phyloP scores from a whole-genome alignment of 2,888 invertebrate genomes.

The Dasypogon diadema region DNA sequence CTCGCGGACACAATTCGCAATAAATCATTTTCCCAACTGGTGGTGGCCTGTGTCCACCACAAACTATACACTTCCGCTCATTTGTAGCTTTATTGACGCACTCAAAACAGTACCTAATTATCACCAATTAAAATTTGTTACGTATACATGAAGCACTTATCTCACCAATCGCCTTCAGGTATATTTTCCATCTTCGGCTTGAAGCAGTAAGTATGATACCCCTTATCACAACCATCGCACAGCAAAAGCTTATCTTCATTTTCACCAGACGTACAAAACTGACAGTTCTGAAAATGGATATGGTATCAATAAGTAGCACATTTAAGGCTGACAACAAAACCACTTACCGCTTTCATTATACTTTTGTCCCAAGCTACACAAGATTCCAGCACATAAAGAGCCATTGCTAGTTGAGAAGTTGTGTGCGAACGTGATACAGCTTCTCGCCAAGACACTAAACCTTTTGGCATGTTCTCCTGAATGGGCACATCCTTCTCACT shows the following conservation, averaged over 20 bases:
- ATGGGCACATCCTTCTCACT: conserved; percentile 66
- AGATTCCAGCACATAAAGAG: conserved; percentile 88
- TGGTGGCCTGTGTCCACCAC: conserved; percentile 78
- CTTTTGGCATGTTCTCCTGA: conserved; percentile 69
- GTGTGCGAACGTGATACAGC: conserved; percentile 87
- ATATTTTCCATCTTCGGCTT: conserved; percentile 96
- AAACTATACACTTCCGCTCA: conserved; percentile 93
- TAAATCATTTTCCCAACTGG: conserved; percentile 77
- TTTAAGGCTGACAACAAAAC: too few species aligned
- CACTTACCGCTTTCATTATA: conserved; percentile 98
- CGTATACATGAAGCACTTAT: conserved; percentile 7
- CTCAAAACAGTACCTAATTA: conserved; percentile 92
- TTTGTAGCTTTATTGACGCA: conserved; percentile 95
- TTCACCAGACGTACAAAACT: conserved; percentile 96
- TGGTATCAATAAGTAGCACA: too few species aligned
- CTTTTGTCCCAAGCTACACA: conserved; percentile 99
- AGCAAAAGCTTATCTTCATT: conserved; percentile 94
- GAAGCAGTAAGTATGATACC: conserved; percentile 99
- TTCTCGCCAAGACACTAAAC: conserved; percentile 88
- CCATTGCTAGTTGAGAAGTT: conserved; percentile 91
- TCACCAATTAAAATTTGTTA: too few species aligned
- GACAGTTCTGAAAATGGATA: conserved; percentile 86
- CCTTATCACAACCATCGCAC: conserved; percentile 98
- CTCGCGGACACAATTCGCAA: conserved; percentile 91
- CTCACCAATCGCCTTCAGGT: conserved; percentile 97